Base-by-base conservation (phyloP, 2,888 invertebrate species). In the Pterobdella sp. region DNA sequence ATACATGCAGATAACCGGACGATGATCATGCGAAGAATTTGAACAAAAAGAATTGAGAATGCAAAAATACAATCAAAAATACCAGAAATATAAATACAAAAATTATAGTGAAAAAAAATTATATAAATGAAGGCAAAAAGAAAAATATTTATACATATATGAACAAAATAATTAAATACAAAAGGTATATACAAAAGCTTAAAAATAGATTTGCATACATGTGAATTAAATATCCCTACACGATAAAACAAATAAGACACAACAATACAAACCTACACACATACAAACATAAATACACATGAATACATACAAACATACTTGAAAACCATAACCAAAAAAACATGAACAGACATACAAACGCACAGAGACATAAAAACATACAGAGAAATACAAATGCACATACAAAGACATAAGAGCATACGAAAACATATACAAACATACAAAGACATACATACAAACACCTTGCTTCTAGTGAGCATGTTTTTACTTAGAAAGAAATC, bases 371-470 rank as follows among this genome's bases (percentile, higher is more conserved):
- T 42, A 68, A 14, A 68, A 4, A 68, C 4, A 67, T 34, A 67
- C 35, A 67, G 4, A 67, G 7, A 67, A 4, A 67, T n/a, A 32
- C 35, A 67, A 26, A 67, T 7, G 7, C 4, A 67, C 67, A 32
- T 31, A 34, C 35, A 67, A 18, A 67, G 22, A 32, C 35, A 67
- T 34, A 67, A 4, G 32, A 10, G 31, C 32, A 67, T n/a, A 67
- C 35, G 32, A 36, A 68, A n/a, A 68, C 4, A 36, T 42, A 68
- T 36, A 32, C 68, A 68, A 22, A 7, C 68, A 35, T 32, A 36
- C 37, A 68, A n/a, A 64, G 10, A 64, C 29, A 64, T 26, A 68
- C 35, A 68, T 26, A 68, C 34, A 65, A 65, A 65, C 68, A 68
- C 26, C 31, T 35, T 14, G 26, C 4, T 4, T 10, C 37, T 14